Evolutionary conservation across 1,140 invertebrate species (phyloP), one percentile per base, ranked within the genome.

Genomic region (Rhagoletis zephyria): DNA sequence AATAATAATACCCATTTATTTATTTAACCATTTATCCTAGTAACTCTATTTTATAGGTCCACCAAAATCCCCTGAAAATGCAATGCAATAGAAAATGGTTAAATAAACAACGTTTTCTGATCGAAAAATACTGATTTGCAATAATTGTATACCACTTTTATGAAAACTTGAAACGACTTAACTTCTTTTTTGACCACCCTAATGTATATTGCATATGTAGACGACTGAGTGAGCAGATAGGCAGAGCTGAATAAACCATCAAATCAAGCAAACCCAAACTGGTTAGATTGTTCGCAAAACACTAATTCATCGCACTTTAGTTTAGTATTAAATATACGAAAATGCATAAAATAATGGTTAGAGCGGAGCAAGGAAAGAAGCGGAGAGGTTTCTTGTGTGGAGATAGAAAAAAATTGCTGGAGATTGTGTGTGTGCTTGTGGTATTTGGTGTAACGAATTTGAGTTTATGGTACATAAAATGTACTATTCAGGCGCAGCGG

Each of bases 381-480:
- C 30, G 30, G 7, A 10, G 30, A 64, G 63, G 30, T 64, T 64
- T 19, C n/a, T 19, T 64, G 30, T 64, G n/a, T 30, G 30, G 12
- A 67, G 30, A 30, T 10, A 40, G 12, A 14, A 16, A 7, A 63
- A 10, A 4, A 63, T 63, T 14, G 61, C 30, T 14, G 10, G 61
- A 63, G 10, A 16, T 63, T 56, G 9, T 81, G 9, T 77, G 70
- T 77, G 19, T 19, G 48, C 1, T 14, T 30, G 74, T 12, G 45
- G 48, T 51, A 19, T 19, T 59, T 67, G n/a, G 48, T 81, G 74
- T 74, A 81, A 81, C 74, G 48, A 81, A 81, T 81, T 56, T 56
- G 45, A 10, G 74, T 81, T 81, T 81, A 81, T 81, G 74, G 74
- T 48, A 81, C 51, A 81, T 81, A 81, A 81, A 81, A 81, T 81